Conservation (phyloP, 2,888 invertebrate species). For the Conomelus anceps region DNA sequence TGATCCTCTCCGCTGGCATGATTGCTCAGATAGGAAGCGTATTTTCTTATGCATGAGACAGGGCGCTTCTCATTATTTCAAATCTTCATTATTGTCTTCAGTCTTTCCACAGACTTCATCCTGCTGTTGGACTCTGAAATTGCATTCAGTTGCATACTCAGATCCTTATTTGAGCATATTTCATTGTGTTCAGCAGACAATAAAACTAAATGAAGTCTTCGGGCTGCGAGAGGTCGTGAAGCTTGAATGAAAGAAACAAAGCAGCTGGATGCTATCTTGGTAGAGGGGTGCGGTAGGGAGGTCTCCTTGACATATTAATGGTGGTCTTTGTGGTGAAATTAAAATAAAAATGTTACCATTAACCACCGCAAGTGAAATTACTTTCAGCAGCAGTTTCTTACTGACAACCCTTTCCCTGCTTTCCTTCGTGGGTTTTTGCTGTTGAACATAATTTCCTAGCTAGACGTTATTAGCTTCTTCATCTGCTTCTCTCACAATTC, state of each 20-base stretch:
- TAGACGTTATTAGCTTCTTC: background rate
- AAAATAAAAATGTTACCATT: background rate
- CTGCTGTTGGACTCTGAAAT: background rate
- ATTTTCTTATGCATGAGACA: background rate
- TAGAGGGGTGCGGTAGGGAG: background rate
- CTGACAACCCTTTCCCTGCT: background rate
- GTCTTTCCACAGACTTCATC: background rate
- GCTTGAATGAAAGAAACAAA: background rate
- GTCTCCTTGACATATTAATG: background rate
- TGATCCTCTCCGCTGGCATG: background rate
- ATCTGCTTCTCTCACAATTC: background rate
- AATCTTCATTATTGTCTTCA: background rate
- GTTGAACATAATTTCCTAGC: background rate
- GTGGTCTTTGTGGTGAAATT: background rate
- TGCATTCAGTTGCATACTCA: background rate
- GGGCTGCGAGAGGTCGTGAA: background rate
- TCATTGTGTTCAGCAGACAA: background rate
- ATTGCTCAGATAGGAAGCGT: background rate
- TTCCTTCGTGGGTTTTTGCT: background rate
- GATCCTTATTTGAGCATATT: background rate
- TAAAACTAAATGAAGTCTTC: background rate
- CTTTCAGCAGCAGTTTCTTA: background rate
- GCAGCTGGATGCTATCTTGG: background rate
- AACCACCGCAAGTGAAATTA: background rate
- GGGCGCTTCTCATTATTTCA: background rate